Base-by-base conservation (phyloP, 1,140 invertebrate species). In the Holotrichia oblita region DNA sequence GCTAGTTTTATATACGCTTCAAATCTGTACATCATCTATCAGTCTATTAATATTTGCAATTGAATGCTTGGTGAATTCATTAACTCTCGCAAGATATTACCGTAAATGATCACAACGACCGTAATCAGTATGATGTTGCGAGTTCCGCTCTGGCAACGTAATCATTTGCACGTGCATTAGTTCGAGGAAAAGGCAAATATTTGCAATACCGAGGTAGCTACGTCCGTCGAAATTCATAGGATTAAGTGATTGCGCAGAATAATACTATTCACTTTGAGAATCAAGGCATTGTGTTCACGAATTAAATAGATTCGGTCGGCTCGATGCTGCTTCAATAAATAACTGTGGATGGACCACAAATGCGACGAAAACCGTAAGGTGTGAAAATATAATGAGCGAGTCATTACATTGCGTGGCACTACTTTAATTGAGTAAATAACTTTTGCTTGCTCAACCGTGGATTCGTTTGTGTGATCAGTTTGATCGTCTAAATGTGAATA, bases 171-270 rank as follows among this genome's bases (percentile, higher is more conserved):
- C 61, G 22, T 17, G 61, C 22, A 69, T 69, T 69, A 27, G 27
- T 27, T 69, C 7, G 61, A 24, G 22, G 12, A 48, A 22, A 69
- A 22, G 61, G 22, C 24, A 69, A 69, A 69, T 69, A 69, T 69
- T 69, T 69, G 61, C 22, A 22, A 69, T 27, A 20, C 2, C 14
- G 61, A 27, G 61, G 61, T 34, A 61, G n/a, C 59, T 14, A 61
- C 59, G 59, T 9, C 20, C 61, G 12, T 69, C 22, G 6, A 7
- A 27, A 69, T 27, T 69, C 61, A 69, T 9, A 17, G 61, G 22
- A 69, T 69, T 69, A 69, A 69, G 22, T 69, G 61, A 69, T 69
- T 69, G 22, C 22, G 8, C 61, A 34, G 3, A 69, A 69, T 69
- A 69, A 4, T 69, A 27, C 61, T 20, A 22, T 69, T 69, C 61